phyloP scores from a whole-genome alignment of 2,797 vertebrate genomes.

The Bradypus variegatus region DNA sequence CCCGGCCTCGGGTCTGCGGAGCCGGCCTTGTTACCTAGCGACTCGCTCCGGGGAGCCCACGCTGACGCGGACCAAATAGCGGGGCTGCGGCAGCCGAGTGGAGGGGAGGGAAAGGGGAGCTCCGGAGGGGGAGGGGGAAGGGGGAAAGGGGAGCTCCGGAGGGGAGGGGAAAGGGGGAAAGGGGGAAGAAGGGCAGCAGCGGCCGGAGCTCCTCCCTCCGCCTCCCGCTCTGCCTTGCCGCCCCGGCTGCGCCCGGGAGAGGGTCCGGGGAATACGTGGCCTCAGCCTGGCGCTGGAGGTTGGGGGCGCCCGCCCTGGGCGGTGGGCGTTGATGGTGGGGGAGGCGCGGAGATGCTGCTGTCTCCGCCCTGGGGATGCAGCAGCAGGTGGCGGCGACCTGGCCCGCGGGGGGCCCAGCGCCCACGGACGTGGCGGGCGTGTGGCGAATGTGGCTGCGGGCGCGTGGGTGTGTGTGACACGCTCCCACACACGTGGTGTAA shows the following conservation, averaged over 20 bases:
- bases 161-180: not conserved
- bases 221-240: not conserved
- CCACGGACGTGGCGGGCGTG: not conserved
- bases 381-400: constrained; percentile 62
- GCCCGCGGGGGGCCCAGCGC: not conserved
- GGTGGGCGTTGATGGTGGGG: not conserved
- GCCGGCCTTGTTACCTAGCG: constrained; percentile 60
- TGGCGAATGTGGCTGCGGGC: constrained; percentile 9
- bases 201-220: constrained; percentile 46
- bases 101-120: not conserved
- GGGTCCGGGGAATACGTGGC: not conserved
- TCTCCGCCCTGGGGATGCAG: not conserved
- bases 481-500: constrained; percentile 43
- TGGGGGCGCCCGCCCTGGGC: not conserved
- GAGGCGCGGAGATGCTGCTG: not conserved
- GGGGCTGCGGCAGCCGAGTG: constrained; percentile 57
- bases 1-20: constrained; percentile 54
- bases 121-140: not conserved
- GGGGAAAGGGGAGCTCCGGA: not conserved
- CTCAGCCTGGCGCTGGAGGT: not conserved
- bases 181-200: not conserved
- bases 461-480: constrained; percentile 21
- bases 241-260: not conserved
- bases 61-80: constrained; percentile 42
- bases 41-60: constrained; percentile 60